Base-by-base conservation (phyloP, 2,113 vertebrate genomes). In the Gila orcuttii region DNA sequence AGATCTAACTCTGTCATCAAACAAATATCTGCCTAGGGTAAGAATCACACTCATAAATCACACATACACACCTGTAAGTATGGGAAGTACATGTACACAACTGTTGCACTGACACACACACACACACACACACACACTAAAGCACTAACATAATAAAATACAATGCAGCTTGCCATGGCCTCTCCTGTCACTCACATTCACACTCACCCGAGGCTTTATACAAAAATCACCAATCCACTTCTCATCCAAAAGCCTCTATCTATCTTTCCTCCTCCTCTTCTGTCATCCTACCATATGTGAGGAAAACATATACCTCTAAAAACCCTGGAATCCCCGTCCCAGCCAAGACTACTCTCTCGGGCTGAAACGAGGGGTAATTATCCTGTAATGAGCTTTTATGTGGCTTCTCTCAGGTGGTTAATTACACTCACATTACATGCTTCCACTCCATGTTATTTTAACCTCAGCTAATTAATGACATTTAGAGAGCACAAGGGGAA, bases 351-450 rank as follows among this genome's bases (percentile, higher is more conserved):
- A 90, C 90, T 81, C 91, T 93, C 91, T 88, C 89, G 92, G 93
- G 92, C 94, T 94, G 94, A 88, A 90, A 66, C 88, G 89, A 75
- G 87, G 91, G 87, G 92, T 96, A 94, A 95, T 95, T 95, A 93
- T 92, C 93, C 90, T 82, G 93, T 94, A 94, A 95, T 93, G 92
- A 93, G 89, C 93, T 95, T 95, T 94, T 94, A 95, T 94, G 93
- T 92, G 90, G 93, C 92, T 91, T 91, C 89, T 93, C 93, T 95
- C 94, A 93, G 94, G 93, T 95, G 93, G 91, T 92, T 95, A 94
- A 95, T 96, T 94, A 95, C 91, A 94, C 90, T 93, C 93, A 93
- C 91, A 93, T 94, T 94, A 95, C 93, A 95, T 93, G 93, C 90
- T 91, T 91, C 12, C 45, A 90, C 90, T 91, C 73, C 90, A 91